A percentile compares a stretch with the other conserved stretches of the same genome.
Conservation (phyloP, 37 sponge, comb jelly and placozoan species). For the Agelas oroides region DNA sequence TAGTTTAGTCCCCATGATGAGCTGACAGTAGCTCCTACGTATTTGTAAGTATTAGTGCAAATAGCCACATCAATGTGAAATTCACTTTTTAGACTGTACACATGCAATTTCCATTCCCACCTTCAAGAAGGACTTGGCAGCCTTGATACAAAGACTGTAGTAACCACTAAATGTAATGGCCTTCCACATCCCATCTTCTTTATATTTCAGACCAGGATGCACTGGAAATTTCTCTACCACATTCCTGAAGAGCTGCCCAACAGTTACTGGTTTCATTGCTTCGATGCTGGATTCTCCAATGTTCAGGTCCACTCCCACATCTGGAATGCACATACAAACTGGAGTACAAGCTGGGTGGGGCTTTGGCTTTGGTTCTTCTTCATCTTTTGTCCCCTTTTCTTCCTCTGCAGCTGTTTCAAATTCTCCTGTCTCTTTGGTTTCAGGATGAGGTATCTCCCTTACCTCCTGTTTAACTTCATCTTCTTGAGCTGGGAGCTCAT, state of each 20-base stretch:
- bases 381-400: not conserved
- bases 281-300: slow-evolving; percentile 21
- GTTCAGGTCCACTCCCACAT: slow-evolving; percentile 42
- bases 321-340: slow-evolving; percentile 36
- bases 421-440: not conserved
- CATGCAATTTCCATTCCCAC: slow-evolving; percentile 38
- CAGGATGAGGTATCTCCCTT: not conserved
- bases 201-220: slow-evolving; percentile 46
- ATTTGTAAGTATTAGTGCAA: too few relatives aligned
- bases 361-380: not conserved
- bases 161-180: slow-evolving; percentile 62
- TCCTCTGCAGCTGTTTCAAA: too few relatives aligned
- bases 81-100: too few relatives aligned
- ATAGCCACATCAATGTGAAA: too few relatives aligned
- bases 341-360: slow-evolving; percentile 14
- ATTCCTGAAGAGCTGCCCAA: slow-evolving; percentile 37
- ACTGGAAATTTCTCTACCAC: slow-evolving; percentile 35
- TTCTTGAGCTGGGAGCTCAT: not conserved
- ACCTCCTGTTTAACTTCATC: not conserved
- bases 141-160: slow-evolving; percentile 39
- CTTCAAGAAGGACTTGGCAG: slow-evolving; percentile 82
- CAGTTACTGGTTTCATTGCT: slow-evolving; percentile 46
- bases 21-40: too few relatives aligned
- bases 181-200: slow-evolving; percentile 50
- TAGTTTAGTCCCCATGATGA: too few relatives aligned